Base-by-base conservation (phyloP, 2,888 invertebrate genomes). In the Andrena fulva region DNA sequence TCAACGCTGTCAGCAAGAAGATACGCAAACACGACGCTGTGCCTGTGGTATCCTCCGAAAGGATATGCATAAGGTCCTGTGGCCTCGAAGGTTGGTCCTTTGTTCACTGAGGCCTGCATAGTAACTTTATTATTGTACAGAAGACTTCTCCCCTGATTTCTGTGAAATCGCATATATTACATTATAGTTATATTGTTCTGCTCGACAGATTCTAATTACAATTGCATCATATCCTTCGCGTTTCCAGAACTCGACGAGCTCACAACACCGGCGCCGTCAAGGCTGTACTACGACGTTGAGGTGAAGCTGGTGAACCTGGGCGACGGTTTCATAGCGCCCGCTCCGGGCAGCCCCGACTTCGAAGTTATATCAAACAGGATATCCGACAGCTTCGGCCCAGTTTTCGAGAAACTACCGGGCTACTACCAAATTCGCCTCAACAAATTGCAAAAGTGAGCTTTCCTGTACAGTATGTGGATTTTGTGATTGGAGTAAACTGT, bases 11-110 rank as follows among this genome's bases (percentile, higher is more conserved):
- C 27, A 98, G 96, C 94, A 98, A 98, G 93, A 97, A 97, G 86
- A 97, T 97, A 33, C 95, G 96, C 85, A 98, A 97, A 89, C 98
- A 98, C 91, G 95, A 96, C 85, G 95, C 95, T 48, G 95, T 96
- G 0, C 98, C 98, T 0, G 94, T 96, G 8, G 95, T 98, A 16
- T 97, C 97, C 0, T 95, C 96, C 0, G 96, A 96, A 79, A 95
- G 96, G 84, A 96, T 98, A 87, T 98, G 98, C 95, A 97, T 98
- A 85, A 96, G 95, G 90, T 96, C 97, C 0, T 98, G 98, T 89
- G 97, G 96, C 33, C 71, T 88, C 70, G 96, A 96, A 87, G 97
- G 97, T 96, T 91, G 0, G 33, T 79, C 27, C 52, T 50, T 67
- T 33, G 12, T 56, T 73, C 42, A 16, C 16, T 42, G 42, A 42